Percentiles rank a stretch among this genome's conserved stretches.
These are phyloP conservation scores for Troilus luridus DNA, from an alignment of 2,888 invertebrate genomes.

Conservation along the genomic window DNA sequence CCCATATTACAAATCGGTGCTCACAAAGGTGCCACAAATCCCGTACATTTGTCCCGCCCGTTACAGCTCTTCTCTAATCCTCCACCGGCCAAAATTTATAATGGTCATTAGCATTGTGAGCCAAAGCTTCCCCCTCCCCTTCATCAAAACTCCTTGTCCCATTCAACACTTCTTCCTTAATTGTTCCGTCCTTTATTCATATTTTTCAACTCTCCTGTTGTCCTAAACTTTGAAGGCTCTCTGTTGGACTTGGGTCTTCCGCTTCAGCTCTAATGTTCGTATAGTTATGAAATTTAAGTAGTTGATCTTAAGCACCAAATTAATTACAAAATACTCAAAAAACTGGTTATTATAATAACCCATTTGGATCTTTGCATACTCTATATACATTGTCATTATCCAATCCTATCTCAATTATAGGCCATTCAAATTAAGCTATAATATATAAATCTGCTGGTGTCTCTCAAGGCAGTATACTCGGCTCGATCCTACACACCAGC, in stretches of 20 bases:
- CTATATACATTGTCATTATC: no score
- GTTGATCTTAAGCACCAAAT: neutral
- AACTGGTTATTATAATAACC: no score
- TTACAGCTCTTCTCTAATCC: conserved; percentile 16
- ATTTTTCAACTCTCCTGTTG: neutral
- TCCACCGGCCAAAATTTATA: conserved; percentile 3
- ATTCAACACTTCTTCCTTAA: conserved; percentile 31
- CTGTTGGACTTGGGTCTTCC: neutral
- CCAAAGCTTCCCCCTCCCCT: conserved; percentile 11
- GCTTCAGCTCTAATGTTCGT: neutral
- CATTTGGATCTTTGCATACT: no score
- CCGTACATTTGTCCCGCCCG: conserved; percentile 16
- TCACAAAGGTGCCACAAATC: conserved; percentile 54
- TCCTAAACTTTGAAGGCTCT: neutral
- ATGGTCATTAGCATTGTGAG: conserved; percentile 46
- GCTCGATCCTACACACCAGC: no score
- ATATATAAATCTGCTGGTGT: no score
- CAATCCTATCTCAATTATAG: no score
- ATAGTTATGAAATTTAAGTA: neutral
- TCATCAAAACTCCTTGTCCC: conserved; percentile 31
- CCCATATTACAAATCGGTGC: conserved; percentile 53
- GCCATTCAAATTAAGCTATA: no score
- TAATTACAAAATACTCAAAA: neutral
- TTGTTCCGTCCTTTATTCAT: conserved; percentile 4
- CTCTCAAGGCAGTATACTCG: no score